Evolutionary conservation across 2,113 vertebrate genomes (phyloP).

Genomic region (Leuciscus idus): DNA sequence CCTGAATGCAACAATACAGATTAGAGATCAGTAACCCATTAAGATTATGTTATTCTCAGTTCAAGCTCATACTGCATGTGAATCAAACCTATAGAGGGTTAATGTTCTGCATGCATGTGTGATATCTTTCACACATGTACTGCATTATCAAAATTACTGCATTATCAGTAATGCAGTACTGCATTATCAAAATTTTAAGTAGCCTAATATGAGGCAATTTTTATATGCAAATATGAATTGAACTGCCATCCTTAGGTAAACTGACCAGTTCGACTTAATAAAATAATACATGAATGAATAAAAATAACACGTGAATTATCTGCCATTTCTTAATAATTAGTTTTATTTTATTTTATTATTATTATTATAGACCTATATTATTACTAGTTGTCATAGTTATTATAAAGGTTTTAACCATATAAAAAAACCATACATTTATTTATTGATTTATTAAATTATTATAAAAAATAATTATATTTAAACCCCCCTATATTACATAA

Average conservation of each 20-base stretch:
- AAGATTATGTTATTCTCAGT: neutral
- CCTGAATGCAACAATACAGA: neutral
- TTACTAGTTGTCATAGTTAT: too few relatives aligned
- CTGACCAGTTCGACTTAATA: too few relatives aligned
- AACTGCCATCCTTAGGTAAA: neutral
- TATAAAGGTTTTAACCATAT: too few relatives aligned
- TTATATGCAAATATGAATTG: neutral
- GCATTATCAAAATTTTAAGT: neutral
- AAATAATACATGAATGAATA: neutral
- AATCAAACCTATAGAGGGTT: neutral
- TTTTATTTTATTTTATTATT: too few relatives aligned
- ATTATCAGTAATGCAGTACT: too few relatives aligned
- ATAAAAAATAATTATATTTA: too few relatives aligned
- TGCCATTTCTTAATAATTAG: neutral
- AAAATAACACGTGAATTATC: neutral
- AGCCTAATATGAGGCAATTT: neutral
- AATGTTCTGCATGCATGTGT: neutral
- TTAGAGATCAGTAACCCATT: neutral
- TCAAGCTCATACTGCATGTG: neutral
- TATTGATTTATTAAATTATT: too few relatives aligned
- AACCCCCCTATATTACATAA: too few relatives aligned
- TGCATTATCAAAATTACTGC: neutral
- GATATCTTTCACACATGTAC: neutral
- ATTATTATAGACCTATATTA: too few relatives aligned
- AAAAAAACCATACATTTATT: too few relatives aligned